phyloP scores from a whole-genome alignment of 2,888 invertebrate species.

The Oxycera nigricornis region DNA sequence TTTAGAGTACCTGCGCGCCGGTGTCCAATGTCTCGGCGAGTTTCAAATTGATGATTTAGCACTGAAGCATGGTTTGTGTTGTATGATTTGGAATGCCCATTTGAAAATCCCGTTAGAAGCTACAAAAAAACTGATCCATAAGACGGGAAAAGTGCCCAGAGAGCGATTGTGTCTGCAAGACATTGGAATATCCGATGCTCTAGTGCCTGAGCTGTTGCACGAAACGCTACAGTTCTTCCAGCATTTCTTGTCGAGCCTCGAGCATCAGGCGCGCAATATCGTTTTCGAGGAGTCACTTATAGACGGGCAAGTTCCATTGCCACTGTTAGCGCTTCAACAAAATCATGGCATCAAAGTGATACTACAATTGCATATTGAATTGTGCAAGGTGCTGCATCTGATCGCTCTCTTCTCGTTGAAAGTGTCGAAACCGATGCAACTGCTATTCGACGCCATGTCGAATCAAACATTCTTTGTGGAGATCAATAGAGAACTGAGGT shows the following conservation, averaged over 20 bases:
- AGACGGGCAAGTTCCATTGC: slow-evolving; percentile 67
- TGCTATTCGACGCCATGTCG: slow-evolving; percentile 77
- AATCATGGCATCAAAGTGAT: slow-evolving; percentile 77
- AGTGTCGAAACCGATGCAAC: slow-evolving; percentile 73
- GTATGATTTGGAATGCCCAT: slow-evolving; percentile 88
- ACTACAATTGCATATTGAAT: slow-evolving; percentile 80
- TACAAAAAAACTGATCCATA: slow-evolving; percentile 77
- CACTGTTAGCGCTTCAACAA: slow-evolving; percentile 77
- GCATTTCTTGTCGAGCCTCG: slow-evolving; percentile 54
- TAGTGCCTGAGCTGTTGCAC: slow-evolving; percentile 71
- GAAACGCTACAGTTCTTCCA: slow-evolving; percentile 58
- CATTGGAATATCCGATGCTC: slow-evolving; percentile 72
- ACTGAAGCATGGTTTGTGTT: slow-evolving; percentile 78
- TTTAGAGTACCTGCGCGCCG: slow-evolving; percentile 72
- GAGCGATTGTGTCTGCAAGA: slow-evolving; percentile 83
- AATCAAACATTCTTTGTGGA: slow-evolving; percentile 64
- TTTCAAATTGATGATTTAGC: slow-evolving; percentile 56
- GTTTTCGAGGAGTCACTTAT: slow-evolving; percentile 58
- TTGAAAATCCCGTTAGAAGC: slow-evolving; percentile 81
- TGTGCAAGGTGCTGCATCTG: slow-evolving; percentile 78
- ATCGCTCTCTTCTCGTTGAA: slow-evolving; percentile 81
- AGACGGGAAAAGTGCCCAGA: slow-evolving; percentile 83
- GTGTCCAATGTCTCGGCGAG: slow-evolving; percentile 70
- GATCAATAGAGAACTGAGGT: slow-evolving; percentile 64
- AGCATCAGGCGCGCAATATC: slow-evolving; percentile 56